Evolutionary conservation across 2,888 invertebrate species (phyloP), one percentile per base, ranked within the genome.

Genomic region (Exocentrus adspersus): DNA sequence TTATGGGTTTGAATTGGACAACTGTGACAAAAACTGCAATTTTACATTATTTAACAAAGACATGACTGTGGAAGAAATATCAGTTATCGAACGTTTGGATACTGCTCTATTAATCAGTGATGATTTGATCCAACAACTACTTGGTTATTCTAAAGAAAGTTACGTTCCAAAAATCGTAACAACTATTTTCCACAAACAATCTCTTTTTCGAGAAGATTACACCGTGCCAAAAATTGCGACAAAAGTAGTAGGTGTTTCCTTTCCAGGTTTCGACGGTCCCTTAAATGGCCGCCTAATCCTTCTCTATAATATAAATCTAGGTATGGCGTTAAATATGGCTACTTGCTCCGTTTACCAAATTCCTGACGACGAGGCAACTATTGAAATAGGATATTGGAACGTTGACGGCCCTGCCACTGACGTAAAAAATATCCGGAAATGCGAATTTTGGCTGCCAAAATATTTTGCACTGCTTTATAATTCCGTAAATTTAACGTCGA

Each of bases 171-270:
- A 61, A 50, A 21, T 65, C 1, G 52, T 65, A 2, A 20, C 60
- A 12, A 53, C 50, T 14, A 46, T 68, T 19, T 68, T 65, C 20
- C 52, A 58, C 7, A 53, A 59, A 5, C 52, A 65, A 21, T 24
- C 50, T 4, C 37, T 68, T 2, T 68, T 68, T n/a, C 6, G 41
- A 7, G 24, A 17, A 50, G 28, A 54, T 19, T 24, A 24, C 7
- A 12, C 16, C 7, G 12, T 21, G 1, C 1, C 10, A 21, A 60
- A 45, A 54, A 52, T 45, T 30, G 32, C 10, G 19, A 60, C 63
- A 1, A 65, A 63, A 51, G 48, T 67, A 10, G 24, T 69, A 14
- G 69, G 66, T 3, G 28, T 69, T 7, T 17, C 24, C 0, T 28
- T 60, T 4, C 62, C 61, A 3, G n/a, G 54, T 14, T 46, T 52